Evolutionary conservation across 2,113 vertebrate species (phyloP).

Genomic region (Centropus bengalensis): DNA sequence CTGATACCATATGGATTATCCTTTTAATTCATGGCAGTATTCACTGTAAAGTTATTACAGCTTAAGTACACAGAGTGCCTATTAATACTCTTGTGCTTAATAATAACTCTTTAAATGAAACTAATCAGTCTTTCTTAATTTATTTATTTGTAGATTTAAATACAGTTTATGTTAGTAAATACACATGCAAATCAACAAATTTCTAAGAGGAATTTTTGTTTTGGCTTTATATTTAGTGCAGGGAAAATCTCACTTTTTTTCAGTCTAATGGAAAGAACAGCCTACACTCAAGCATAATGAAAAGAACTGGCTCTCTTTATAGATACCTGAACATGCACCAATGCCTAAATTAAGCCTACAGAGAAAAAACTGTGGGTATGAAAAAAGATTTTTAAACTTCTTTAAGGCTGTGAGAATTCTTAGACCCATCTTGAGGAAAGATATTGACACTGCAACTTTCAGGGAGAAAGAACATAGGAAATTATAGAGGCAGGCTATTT

Average conservation of each 20-base stretch:
- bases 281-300: neutral
- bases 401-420: neutral
- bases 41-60: neutral
- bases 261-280: neutral
- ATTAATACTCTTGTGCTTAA: neutral
- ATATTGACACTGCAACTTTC: neutral
- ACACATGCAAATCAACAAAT: neutral
- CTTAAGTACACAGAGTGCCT: neutral
- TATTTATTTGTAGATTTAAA: neutral
- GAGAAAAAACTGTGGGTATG: neutral
- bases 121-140: neutral
- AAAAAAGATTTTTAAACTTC: neutral
- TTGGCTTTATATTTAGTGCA: neutral
- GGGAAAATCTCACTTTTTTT: neutral
- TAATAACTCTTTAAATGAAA: neutral
- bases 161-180: neutral
- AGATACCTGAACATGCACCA: fast-evolving
- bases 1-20: neutral
- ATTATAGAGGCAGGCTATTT: neutral
- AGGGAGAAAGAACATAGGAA: neutral
- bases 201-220: neutral
- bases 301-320: neutral
- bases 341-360: neutral
- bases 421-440: neutral
- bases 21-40: neutral